Base-by-base conservation (phyloP, 2,113 vertebrate genomes). In the Pluvianellus socialis region DNA sequence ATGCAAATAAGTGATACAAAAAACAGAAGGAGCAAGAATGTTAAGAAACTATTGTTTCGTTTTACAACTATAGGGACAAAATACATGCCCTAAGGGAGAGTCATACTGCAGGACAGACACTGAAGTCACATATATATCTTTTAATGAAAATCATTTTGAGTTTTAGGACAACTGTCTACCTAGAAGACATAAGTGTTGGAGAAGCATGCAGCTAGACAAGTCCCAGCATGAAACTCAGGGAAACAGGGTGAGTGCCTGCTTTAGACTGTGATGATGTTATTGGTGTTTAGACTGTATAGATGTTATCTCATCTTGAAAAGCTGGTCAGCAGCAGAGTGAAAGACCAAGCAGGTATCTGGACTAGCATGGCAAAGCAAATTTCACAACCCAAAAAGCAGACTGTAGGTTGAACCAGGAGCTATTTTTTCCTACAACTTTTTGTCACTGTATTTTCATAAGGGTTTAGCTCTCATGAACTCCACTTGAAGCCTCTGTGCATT, bases 221-320 rank as follows among this genome's bases (percentile, higher is more conserved):
- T 22, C 35, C 26, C 56, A 67, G n/a, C 12, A 10, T 10, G n/a
- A 49, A 79, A 56, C 13, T 65, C 38, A 10, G 7, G 52, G 42
- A 18, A 53, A 15, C 5, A 28, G 26, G 11, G 44, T 27, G 47
- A 90, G 66, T 52, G 1, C 8, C 44, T 81, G 63, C 12, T 76
- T 42, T 72, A 12, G 40, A 5, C 3, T 62, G 12, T 7, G 40
- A 4, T 0, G 1, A 35, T 40, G 8, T 38, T 38, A 38, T 38
- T 38, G 38, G 38, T 38, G 38, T 38, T 38, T 38, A 38, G 38
- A 38, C 38, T 38, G 38, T 38, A 8, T 38, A 38, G 38, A 38
- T 38, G 38, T 38, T 38, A 50, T 26, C 35, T 79, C 35, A 33
- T 18, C 62, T 40, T 24, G 10, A 49, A 75, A 42, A 66, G 14